Evolutionary conservation across 2,113 vertebrate species (phyloP).

Genomic region (Hassar affinis): DNA sequence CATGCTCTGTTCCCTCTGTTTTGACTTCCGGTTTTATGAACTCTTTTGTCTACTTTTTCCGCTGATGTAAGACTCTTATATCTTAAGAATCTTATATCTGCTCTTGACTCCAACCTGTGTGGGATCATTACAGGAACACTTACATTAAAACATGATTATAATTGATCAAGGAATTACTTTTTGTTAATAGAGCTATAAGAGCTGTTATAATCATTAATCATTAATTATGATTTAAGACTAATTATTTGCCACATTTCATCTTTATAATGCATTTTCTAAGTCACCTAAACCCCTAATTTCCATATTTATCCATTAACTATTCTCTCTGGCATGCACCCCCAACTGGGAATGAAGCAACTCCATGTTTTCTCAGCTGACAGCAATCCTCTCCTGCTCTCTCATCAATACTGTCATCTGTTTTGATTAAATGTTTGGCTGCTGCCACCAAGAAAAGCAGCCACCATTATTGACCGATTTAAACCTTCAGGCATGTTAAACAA

Average conservation of each 20-base stretch:
- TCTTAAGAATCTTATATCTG: no score
- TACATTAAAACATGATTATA: background rate
- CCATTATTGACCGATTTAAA: slow-evolving; percentile 33
- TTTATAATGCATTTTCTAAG: background rate
- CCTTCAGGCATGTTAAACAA: slow-evolving; percentile 36
- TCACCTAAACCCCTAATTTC: background rate
- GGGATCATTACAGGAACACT: no score
- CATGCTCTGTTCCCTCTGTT: no score
- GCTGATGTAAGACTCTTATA: no score
- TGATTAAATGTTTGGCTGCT: slow-evolving; percentile 34
- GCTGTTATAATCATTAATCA: no score
- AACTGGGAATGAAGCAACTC: background rate
- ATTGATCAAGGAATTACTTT: background rate
- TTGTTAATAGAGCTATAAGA: background rate
- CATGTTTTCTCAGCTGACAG: slow-evolving; percentile 1
- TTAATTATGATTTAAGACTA: background rate
- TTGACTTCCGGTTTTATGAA: no score
- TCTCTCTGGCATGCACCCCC: background rate
- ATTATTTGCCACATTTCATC: background rate
- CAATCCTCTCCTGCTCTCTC: slow-evolving; percentile 17
- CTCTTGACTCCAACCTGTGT: no score
- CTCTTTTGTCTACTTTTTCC: no score
- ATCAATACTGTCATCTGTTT: slow-evolving; percentile 36
- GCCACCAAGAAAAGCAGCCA: background rate
- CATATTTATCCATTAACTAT: background rate